Conservation (phyloP, 2,113 vertebrate genomes). For the Mobula hypostoma region DNA sequence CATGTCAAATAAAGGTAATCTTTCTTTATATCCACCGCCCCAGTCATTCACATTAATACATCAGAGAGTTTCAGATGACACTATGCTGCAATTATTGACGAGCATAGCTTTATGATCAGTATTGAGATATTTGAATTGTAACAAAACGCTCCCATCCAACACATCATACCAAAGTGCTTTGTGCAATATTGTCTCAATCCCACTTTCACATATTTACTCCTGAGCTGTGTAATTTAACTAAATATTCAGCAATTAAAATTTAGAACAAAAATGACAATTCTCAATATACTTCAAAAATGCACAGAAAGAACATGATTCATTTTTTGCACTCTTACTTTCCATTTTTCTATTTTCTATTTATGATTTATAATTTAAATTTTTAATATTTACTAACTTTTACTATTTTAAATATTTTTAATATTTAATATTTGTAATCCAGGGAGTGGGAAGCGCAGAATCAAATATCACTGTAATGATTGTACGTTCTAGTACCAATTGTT, state of each 20-base stretch:
- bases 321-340: no score
- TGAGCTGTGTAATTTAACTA: not conserved
- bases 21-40: no score
- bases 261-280: not conserved
- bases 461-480: no score
- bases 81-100: not conserved
- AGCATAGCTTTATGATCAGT: not conserved
- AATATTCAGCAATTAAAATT: not conserved
- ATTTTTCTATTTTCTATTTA: no score
- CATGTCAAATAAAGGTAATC: no score
- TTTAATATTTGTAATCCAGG: no score
- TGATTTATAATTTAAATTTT: no score
- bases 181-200: not conserved
- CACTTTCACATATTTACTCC: not conserved
- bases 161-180: not conserved
- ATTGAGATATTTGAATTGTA: not conserved
- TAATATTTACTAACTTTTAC: no score
- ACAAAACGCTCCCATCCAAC: not conserved
- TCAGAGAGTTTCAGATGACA: not conserved
- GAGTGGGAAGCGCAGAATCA: no score
- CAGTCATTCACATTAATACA: not conserved
- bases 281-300: not conserved
- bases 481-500: no score
- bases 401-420: no score
- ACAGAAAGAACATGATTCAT: not conserved